phyloP scores from a whole-genome alignment of 1,140 invertebrate genomes.

The Cydia strobilella region DNA sequence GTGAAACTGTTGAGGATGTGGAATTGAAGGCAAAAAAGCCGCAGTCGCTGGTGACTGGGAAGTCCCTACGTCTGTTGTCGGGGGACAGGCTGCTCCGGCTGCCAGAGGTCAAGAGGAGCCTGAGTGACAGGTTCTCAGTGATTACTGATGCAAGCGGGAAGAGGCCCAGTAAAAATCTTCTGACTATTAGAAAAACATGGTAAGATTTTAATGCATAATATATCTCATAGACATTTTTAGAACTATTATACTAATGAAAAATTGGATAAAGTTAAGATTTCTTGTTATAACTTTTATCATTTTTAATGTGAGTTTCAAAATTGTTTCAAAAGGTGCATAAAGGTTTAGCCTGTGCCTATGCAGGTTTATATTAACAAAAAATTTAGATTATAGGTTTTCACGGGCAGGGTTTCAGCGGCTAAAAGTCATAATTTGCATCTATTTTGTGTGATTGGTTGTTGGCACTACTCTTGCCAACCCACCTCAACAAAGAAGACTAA shows the following conservation, averaged over 20 bases:
- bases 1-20: conserved; percentile 27
- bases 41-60: conserved; percentile 46
- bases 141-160: conserved; percentile 62
- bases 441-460: no score
- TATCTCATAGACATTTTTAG: conserved; percentile 3
- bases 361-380: no score
- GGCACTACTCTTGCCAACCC: no score
- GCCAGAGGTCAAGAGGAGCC: conserved; percentile 71
- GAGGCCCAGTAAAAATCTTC: conserved; percentile 58
- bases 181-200: conserved; percentile 75
- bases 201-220: conserved; percentile 48
- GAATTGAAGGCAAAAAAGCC: conserved; percentile 43
- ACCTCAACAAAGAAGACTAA: no score
- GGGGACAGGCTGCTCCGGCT: conserved; percentile 44
- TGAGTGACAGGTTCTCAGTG: conserved; percentile 72
- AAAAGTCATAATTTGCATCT: no score
- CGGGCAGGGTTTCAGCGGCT: no score
- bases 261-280: neutral
- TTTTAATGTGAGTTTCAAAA: no score
- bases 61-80: conserved; percentile 62
- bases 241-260: neutral
- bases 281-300: no score
- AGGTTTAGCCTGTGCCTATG: no score
- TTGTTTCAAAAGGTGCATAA: no score
- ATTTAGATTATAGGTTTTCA: no score